These are phyloP conservation scores for Passerculus sandwichensis DNA, from an alignment of 2,797 vertebrate genomes.

Conservation along the genomic window DNA sequence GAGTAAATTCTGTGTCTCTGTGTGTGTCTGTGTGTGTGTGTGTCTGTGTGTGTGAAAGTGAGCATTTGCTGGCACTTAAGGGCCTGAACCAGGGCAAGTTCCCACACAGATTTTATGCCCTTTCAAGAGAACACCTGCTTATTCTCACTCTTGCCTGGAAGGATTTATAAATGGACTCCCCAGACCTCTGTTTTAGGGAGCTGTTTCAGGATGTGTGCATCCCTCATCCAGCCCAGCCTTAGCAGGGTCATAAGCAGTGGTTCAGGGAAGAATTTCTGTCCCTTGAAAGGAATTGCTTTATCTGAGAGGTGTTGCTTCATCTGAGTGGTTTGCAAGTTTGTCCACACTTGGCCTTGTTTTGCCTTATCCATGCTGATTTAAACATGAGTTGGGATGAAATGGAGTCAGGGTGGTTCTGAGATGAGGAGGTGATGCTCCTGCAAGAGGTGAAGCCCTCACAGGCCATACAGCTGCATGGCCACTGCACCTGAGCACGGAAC, in stretches of 20 bases:
- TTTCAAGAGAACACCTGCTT: neutral
- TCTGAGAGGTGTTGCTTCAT: neutral
- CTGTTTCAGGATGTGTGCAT: neutral
- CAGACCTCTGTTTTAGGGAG: neutral
- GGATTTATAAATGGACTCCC: neutral
- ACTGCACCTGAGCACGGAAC: fast-evolving
- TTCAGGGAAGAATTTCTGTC: neutral
- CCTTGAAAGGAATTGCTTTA: neutral
- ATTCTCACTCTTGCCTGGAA: neutral
- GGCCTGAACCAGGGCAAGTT: neutral
- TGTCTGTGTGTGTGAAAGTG: too few species aligned
- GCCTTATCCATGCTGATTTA: neutral
- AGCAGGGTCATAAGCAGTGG: neutral
- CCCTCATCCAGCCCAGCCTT: neutral
- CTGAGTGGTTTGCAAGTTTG: neutral
- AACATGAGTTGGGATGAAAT: neutral
- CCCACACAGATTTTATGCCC: neutral
- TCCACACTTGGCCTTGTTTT: neutral
- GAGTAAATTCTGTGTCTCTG: neutral
- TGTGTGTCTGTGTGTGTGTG: neutral
- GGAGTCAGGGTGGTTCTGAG: neutral
- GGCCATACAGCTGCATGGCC: neutral
- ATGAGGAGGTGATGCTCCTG: neutral
- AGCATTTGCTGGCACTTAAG: neutral
- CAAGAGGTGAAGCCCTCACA: neutral